A percentile compares a stretch with the other conserved stretches of the same genome.
Evolutionary conservation across 53 echinoderm and acorn worm genomes (phyloP).

Genomic region (Henricia sp.): DNA sequence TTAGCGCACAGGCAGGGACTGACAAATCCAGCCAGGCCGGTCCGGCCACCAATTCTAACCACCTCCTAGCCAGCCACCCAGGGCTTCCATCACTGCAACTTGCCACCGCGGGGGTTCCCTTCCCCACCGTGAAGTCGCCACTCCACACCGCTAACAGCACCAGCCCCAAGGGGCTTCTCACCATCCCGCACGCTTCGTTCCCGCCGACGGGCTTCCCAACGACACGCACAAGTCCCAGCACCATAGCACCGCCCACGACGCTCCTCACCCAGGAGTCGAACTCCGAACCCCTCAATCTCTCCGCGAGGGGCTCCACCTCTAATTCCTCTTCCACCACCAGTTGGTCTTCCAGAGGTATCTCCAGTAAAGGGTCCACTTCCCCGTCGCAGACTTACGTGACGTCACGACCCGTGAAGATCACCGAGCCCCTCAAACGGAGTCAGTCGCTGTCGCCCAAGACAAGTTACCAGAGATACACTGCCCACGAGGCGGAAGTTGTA

Average conservation of each 20-base stretch:
- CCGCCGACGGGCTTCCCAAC: conserved; percentile 86
- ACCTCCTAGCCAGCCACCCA: conserved; percentile 32
- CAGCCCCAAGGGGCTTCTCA: conserved; percentile 79
- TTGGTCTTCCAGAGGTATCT: conserved; percentile 56
- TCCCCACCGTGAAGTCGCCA: conserved; percentile 63
- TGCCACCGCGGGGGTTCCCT: conserved; percentile 55
- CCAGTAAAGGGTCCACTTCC: conserved; percentile 52
- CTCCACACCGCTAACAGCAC: conserved; percentile 65
- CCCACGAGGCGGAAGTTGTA: conserved; percentile 94
- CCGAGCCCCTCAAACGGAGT: conserved; percentile 88
- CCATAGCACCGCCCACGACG: conserved; percentile 57
- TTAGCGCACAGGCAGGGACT: conserved; percentile 31
- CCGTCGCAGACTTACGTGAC: conserved; percentile 74
- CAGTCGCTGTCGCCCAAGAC: conserved; percentile 96
- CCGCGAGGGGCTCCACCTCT: conserved; percentile 72
- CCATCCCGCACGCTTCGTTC: conserved; percentile 95
- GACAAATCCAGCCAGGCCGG: conserved; percentile 45
- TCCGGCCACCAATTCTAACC: conserved; percentile 69
- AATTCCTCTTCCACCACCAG: conserved; percentile 67
- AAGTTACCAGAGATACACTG: conserved; percentile 96
- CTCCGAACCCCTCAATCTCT: conserved; percentile 93
- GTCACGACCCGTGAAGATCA: conserved; percentile 81
- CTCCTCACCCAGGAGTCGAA: conserved; percentile 63
- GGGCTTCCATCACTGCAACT: conserved; percentile 54
- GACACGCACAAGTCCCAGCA: conserved; percentile 74